Conservation (phyloP, 1,140 invertebrate species). For the Rhopalosiphum maidis region DNA sequence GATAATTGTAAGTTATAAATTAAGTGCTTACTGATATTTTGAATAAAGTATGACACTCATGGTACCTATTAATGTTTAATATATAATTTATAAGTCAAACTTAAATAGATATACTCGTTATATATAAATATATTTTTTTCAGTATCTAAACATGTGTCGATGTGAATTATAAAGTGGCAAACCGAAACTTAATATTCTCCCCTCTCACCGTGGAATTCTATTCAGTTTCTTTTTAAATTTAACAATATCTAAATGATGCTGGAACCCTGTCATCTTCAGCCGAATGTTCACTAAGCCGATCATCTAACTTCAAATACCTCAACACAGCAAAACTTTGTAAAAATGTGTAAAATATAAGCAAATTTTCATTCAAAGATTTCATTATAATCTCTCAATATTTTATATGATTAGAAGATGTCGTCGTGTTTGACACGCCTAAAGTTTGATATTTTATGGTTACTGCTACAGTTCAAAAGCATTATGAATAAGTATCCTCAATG, state of each 20-base stretch:
- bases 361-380: too few species aligned
- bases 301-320: not conserved
- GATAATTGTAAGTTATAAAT: not conserved
- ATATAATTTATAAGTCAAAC: not conserved
- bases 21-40: not conserved
- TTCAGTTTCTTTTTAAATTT: not conserved
- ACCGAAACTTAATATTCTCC: not conserved
- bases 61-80: not conserved
- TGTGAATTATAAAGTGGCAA: not conserved
- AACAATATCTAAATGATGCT: not conserved
- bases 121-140: not conserved
- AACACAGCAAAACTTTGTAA: not conserved
- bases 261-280: not conserved
- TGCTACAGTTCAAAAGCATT: too few species aligned
- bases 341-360: not conserved
- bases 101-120: too few species aligned
- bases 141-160: not conserved
- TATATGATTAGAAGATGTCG: not conserved
- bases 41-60: not conserved
- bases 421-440: not conserved
- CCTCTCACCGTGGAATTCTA: not conserved
- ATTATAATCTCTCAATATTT: not conserved
- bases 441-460: too few species aligned
- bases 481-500: not conserved
- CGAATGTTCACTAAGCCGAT: not conserved